phyloP scores from a whole-genome alignment of 1,140 invertebrate genomes.

The Saccostrea glomerata region DNA sequence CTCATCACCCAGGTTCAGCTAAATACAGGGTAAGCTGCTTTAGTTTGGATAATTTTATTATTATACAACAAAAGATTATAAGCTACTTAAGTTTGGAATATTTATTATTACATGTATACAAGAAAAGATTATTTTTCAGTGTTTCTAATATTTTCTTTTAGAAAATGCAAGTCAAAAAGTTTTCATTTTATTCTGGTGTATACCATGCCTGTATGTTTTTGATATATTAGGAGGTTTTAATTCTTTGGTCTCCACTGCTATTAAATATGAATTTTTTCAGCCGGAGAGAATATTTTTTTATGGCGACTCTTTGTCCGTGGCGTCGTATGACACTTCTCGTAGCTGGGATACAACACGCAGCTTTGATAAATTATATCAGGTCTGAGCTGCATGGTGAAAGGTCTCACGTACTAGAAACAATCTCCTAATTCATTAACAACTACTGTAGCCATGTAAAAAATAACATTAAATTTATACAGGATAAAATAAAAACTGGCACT shows the following conservation, averaged over 20 bases:
- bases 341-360: neutral
- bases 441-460: neutral
- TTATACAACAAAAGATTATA: neutral
- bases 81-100: neutral
- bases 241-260: neutral
- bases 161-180: no score
- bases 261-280: constrained; percentile 10
- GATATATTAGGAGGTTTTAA: neutral
- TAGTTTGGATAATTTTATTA: neutral
- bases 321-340: constrained; percentile 4
- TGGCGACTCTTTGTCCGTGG: neutral
- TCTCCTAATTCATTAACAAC: neutral
- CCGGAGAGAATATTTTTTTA: constrained; percentile 21
- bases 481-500: constrained; percentile 10
- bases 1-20: neutral
- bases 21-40: neutral
- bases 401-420: neutral
- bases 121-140: no score
- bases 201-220: neutral
- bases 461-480: neutral
- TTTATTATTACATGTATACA: neutral
- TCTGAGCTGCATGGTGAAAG: neutral
- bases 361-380: constrained; percentile 10
- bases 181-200: neutral
- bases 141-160: no score